Base-by-base conservation (phyloP, 2,113 vertebrate genomes). In the Stigmatopora argus region DNA sequence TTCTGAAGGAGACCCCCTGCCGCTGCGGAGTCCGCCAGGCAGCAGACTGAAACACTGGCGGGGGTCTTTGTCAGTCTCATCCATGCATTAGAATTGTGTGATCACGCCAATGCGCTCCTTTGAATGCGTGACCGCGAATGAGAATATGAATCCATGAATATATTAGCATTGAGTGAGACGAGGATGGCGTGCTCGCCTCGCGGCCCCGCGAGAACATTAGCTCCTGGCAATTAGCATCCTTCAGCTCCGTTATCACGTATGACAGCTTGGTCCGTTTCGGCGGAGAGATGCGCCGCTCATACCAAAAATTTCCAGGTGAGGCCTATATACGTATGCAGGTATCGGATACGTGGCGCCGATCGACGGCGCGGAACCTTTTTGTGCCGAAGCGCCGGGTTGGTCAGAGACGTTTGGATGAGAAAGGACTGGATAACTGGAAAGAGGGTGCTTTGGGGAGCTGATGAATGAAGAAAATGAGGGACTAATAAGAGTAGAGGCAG, bases 111-210 rank as follows among this genome's bases (percentile, higher is more conserved):
- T 26, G 72, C 59, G 52, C 72, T 60, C 60, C 75, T 87, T 81
- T 69, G 66, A 85, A 83, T 86, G 80, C 84, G 81, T 69, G 51
- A 71, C 68, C 69, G 63, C 15, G 38, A 76, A 79, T 79, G 53
- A 61, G 59, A 23, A 61, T 13, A 45, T 74, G 75, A 79, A 83
- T 75, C 66, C 61, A 75, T 85, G 76, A 85, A 88, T 86, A 75
- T 7, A 82, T 82, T 80, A 81, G 53, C 74, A 84, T 55, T 67
- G 41, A 34, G 46, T 52, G 51, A 45, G 34, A 59, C 12, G 64
- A 38, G 46, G 69, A 44, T 57, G 68, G 67, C 64, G 44, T 67
- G 8, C 34, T 60, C 65, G 26, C 80, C 67, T 75, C 64, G 48
- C 53, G 38, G 26, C 56, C 44, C n/a, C 31, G 51, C 14, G 51